A percentile compares a stretch with the other conserved stretches of the same genome.
phyloP scores from a whole-genome alignment of 2,888 invertebrate species.

The Parascotia fuliginaria region DNA sequence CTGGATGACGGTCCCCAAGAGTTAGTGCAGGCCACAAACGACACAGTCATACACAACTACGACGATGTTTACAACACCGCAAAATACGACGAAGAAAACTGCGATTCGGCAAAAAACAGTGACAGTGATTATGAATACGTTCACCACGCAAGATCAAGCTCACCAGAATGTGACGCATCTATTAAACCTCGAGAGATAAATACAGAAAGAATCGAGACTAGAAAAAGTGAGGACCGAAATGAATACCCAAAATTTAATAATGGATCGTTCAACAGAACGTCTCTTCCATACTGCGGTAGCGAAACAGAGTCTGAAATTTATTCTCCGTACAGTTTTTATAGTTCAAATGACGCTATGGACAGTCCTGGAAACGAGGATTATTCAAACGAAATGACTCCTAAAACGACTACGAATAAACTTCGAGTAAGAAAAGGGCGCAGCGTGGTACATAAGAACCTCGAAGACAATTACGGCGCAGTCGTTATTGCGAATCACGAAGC shows the following conservation, averaged over 20 bases:
- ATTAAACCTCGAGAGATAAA: conserved; percentile 73
- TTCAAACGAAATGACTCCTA: conserved; percentile 74
- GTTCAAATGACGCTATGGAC: conserved; percentile 86
- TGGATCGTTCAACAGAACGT: conserved; percentile 86
- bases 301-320: conserved; percentile 94
- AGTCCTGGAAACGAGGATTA: conserved; percentile 74
- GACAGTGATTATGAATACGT: conserved; percentile 89
- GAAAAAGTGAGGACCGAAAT: conserved; percentile 60
- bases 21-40: conserved; percentile 78
- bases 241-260: conserved; percentile 87
- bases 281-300: conserved; percentile 93
- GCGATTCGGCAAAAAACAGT: conserved; percentile 81
- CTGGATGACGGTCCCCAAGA: conserved; percentile 74
- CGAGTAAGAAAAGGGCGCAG: conserved; percentile 92
- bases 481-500: conserved; percentile 96
- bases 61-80: conserved; percentile 80
- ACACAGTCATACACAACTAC: conserved; percentile 78
- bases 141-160: conserved; percentile 88
- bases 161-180: conserved; percentile 88
- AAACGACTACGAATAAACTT: conserved; percentile 87
- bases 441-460: conserved; percentile 93
- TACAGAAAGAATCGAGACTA: conserved; percentile 58
- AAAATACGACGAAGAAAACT: conserved; percentile 78
- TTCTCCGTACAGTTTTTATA: conserved; percentile 92
- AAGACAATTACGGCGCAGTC: conserved; percentile 96